Base-by-base conservation (phyloP, 2,888 invertebrate genomes). In the Melinaea menophilus region DNA sequence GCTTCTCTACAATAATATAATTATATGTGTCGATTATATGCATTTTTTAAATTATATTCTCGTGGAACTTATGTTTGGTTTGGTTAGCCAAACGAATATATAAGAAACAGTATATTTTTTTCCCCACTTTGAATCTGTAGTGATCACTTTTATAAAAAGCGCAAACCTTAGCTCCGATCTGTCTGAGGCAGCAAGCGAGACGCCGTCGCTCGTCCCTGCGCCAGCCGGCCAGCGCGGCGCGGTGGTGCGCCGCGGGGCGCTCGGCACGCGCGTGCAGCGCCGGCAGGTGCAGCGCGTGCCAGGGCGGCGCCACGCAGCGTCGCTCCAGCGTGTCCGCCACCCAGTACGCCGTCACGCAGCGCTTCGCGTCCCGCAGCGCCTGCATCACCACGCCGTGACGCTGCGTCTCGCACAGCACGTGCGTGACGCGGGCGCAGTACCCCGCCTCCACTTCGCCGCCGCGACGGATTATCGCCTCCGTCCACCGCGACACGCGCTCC, bases 251-350 rank as follows among this genome's bases (percentile, higher is more conserved):
- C 33, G 95, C 94, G 11, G 97, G 97, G 3, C 94, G 92, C 68
- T 95, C 95, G 46, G 91, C 33, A 92, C 92, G 62, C 54, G 92
- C 91, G 75, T 89, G 92, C 75, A 95, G 94, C 63, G 93, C 93
- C 9, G 99, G 99, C 73, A 99, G 92, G 86, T 99, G 99, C 56
- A 98, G 90, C 11, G 98, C 97, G 75, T 96, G 95, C 96, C 96
- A 98, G 0, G 99, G 99, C 0, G 98, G 97, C 60, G 95, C 86
- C 74, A 99, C 94, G 75, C 96, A 96, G 73, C 96, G 96, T 58
- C 95, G 94, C 33, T 94, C 82, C 75, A 99, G 93, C 4, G 97
- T 95, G 84, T 99, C 99, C 65, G 96, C 97, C 45, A 99, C 90
- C 97, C 97, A 97, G 85, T 94, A 94, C n/a, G 95, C 94, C 3